Conservation (phyloP, 1,140 invertebrate genomes). For the Theocolax elegans region DNA sequence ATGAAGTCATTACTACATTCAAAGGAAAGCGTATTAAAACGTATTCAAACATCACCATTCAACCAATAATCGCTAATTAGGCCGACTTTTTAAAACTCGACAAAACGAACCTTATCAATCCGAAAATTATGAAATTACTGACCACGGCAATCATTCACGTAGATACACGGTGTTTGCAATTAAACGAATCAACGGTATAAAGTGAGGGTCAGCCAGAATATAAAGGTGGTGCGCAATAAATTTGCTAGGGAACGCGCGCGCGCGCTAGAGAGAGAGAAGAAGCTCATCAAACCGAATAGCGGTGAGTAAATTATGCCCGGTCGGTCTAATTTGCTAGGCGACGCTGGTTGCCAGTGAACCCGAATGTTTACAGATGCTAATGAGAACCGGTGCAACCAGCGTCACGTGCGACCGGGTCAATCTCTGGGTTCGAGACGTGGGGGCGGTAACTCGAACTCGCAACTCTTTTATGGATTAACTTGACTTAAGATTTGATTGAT, state of each 20-base stretch:
- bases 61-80: too few relatives aligned
- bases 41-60: too few relatives aligned
- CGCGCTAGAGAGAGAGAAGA: not conserved
- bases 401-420: not conserved
- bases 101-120: not conserved
- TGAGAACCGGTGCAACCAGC: not conserved
- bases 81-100: too few relatives aligned
- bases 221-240: not conserved
- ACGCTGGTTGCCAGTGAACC: not conserved
- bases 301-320: conserved; percentile 1
- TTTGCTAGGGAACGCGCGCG: not conserved
- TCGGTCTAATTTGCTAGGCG: conserved; percentile 2
- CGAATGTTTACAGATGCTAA: conserved; percentile 18
- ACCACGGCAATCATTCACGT: not conserved
- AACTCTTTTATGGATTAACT: too few relatives aligned
- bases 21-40: too few relatives aligned
- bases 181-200: not conserved
- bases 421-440: not conserved
- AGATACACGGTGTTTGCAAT: not conserved
- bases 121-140: not conserved
- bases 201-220: too few relatives aligned
- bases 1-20: too few relatives aligned
- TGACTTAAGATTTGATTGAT: too few relatives aligned
- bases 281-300: conserved; percentile 10
- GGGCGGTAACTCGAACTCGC: not conserved